Evolutionary conservation across 2,113 vertebrate species (phyloP), one percentile per base, ranked within the genome.

Genomic region (Pholis gunnellus): DNA sequence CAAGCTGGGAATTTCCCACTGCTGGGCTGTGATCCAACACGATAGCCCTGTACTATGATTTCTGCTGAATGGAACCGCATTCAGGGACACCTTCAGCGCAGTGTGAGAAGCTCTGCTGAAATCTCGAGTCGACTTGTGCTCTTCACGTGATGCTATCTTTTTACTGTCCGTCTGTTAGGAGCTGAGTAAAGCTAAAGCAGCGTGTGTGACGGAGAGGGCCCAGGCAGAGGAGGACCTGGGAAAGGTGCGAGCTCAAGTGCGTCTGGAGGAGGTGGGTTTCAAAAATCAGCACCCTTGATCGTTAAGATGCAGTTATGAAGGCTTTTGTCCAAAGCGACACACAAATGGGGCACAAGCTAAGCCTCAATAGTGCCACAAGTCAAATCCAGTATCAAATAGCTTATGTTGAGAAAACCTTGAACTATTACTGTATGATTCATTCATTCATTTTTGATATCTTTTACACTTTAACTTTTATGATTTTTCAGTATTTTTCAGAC

Each of bases 171-270:
- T 85, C 0, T 75, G 9, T 64, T 84, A 99, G 98, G 98, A 99
- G 66, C 89, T 99, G 89, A 97, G 95, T 90, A 93, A 90, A n/a
- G 87, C 85, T 44, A 98, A 96, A 94, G 93, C 96, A 2, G 87
- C 87, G 0, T 90, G 93, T 0, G 91, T 97, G 66, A 85, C 86
- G 0, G 96, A 98, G 83, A 94, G 96, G 20, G 90, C 94, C 48
- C 96, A 94, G 56, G 96, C 96, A 0, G 97, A 98, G 71, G 97
- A 98, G 84, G 96, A 99, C 72, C 88, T 98, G 46, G 86, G 95
- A 3, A 96, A 96, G 88, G 94, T 92, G 7, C 94, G 94, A 70
- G 93, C 79, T 78, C 96, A 97, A 83, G 92, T 93, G 2, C 96
- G 96, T 6, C 50, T 97, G 93, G 97, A 99, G 88, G 96, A 98